A percentile compares a stretch with the other conserved stretches of the same genome.
Conservation (phyloP, 2,888 invertebrate species). For the Hartigia nigra region DNA sequence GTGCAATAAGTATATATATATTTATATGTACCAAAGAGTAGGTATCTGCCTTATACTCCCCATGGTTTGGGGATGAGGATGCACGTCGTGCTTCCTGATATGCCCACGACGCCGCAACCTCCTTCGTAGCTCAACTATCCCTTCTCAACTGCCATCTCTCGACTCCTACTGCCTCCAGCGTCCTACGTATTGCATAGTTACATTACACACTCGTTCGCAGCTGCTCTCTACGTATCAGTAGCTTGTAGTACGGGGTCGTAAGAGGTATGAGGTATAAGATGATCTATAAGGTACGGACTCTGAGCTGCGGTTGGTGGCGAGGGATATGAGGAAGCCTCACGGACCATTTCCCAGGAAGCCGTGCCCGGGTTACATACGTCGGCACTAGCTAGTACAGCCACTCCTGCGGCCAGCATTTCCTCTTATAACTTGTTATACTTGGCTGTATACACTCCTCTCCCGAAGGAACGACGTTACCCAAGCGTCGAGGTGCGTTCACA, state of each 20-base stretch:
- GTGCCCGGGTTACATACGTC: constrained; percentile 31
- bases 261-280: background rate
- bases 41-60: background rate
- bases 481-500: background rate
- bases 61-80: background rate
- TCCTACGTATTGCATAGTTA: background rate
- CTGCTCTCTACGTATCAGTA: background rate
- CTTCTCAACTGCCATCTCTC: background rate
- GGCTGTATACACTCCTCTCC: background rate
- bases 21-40: background rate
- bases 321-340: constrained; percentile 24
- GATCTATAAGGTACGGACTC: background rate
- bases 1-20: background rate
- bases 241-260: background rate
- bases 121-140: background rate
- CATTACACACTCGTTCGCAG: constrained; percentile 5
- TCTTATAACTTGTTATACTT: background rate
- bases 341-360: constrained; percentile 45
- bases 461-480: background rate
- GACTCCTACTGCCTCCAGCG: background rate
- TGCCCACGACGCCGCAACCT: background rate
- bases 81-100: constrained; percentile 7
- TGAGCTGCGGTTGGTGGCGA: background rate
- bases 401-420: background rate
- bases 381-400: background rate